Evolutionary conservation across 2,113 vertebrate species (phyloP), one percentile per base, ranked within the genome.

Genomic region (Dipodomys stephensi): DNA sequence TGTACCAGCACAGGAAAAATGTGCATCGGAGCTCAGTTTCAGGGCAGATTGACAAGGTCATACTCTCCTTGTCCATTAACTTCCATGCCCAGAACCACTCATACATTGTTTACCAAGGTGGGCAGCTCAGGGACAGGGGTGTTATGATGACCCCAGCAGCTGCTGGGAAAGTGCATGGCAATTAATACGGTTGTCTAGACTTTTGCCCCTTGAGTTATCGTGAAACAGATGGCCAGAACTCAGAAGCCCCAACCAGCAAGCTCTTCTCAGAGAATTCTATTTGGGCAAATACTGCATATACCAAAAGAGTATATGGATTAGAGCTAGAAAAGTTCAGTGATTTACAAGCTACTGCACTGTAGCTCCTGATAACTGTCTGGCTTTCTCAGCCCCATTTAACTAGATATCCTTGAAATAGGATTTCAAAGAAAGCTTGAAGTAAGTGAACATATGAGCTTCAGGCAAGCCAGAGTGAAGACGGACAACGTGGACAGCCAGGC

Each of bases 141-240:
- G 69, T 78, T 25, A 1, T n/a, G 77, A 76, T 49, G 84, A 90
- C 46, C 81, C 22, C 32, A 91, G 73, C 87, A 95, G 88, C 91
- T 96, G 96, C 89, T 80, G 60, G 60, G 35, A 27, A 30, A 90
- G 6, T 15, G 28, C 88, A 78, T 0, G 13, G 77, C 87, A 83
- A 49, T 96, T 93, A 13, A 83, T 15, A 86, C 15, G 89, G 92
- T 44, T 95, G 94, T 94, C 96, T 91, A 76, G 35, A 82, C 60
- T 88, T 81, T n/a, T 9, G 27, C 32, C 32, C 46, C 57, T 69
- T 91, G 94, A 97, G 84, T 94, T 93, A 95, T 23, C 62, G 72
- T 64, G 87, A 93, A 96, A 78, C 97, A 94, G 92, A 92, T 96
- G 94, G 57, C 32, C 3, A 69, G 83, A 94, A 73, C 65, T 62